Base-by-base conservation (phyloP, 2,113 vertebrate species). In the Caracal caracal region DNA sequence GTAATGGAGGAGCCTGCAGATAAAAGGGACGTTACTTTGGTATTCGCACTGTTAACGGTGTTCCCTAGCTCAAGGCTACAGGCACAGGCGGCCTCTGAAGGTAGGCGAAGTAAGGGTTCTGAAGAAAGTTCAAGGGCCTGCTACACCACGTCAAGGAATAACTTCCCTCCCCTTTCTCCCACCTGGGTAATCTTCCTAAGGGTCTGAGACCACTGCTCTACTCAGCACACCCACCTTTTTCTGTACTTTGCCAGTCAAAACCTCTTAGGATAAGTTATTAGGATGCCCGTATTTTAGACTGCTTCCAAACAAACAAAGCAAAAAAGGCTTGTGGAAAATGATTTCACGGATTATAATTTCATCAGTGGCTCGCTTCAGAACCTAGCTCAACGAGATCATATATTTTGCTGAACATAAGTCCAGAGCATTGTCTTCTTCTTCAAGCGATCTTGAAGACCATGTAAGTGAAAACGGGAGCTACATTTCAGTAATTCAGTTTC, bases 1-100 rank as follows among this genome's bases (percentile, higher is more conserved):
- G 99, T 99, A 99, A 99, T 94, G 99, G 99, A 99, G 99, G 99
- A 98, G 99, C 99, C 99, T 99, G 98, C 81, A 99, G 98, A 95
- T 97, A 96, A 98, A 98, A 98, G 97, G 93, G 92, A 90, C 63
- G 97, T 98, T 98, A 98, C 98, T 84, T 88, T 83, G 51, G n/a
- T 82, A 94, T 17, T 53, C 35, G 86, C 94, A 66, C 26, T 65
- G 10, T 96, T 96, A 98, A 97, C 92, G 98, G 96, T 88, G 89
- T 83, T 97, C 88, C 63, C 96, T 92, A 97, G 93, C 35, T 84
- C n/a, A 89, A 73, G 47, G 33, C 47, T 89, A 88, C 82, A 79
- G 66, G 56, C 65, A 83, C 9, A 97, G 94, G 30, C 53, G 73
- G 22, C n/a, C 92, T 85, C 90, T 92, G 91, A 97, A 98, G 43